Evolutionary conservation across 2,113 vertebrate species (phyloP), one percentile per base, ranked within the genome.

Genomic region (Corynorhinus townsendii): DNA sequence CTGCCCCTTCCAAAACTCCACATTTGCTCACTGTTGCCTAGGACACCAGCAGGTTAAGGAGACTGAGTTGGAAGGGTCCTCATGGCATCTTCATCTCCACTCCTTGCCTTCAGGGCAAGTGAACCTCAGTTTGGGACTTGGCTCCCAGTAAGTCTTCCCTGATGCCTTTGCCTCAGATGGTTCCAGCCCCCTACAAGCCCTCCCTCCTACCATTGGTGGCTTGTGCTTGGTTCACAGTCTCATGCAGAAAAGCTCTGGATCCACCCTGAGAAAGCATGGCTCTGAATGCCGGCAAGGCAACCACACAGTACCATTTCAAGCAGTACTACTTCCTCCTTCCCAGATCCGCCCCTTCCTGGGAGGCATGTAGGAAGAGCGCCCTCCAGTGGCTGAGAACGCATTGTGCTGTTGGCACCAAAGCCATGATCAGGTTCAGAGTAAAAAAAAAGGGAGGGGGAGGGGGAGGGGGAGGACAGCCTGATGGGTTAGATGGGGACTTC

Each of bases 291-390:
- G 35, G 35, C 11, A 4, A 0, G 9, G 19, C 56, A 59, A 77
- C 84, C 1, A 62, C 94, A 93, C 22, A 40, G 77, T 56, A 19
- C 96, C 9, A 0, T 26, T 72, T 59, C 59, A 15, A 16, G 33
- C 22, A 9, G 7, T 22, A 30, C 96, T 84, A 30, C 96, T 89
- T 95, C 92, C 97, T 95, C 28, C 95, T 96, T 96, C 94, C 96
- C 83, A 3, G 40, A n/a, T 0, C 12, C 1, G 19, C 68, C 69
- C 62, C 56, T 81, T 89, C 89, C 89, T 12, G 45, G 86, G 17
- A 17, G 89, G 62, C 3, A 4, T 64, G 81, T 47, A 38, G 38
- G 19, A 40, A 86, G 72, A 80, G 85, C 4, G 43, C 91, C 95
- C 91, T 90, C 94, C 92, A 43, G 69, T 59, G 88, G 59, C 84